Conservation (phyloP, 2,888 invertebrate species). For the Pristionchus japonicus region DNA sequence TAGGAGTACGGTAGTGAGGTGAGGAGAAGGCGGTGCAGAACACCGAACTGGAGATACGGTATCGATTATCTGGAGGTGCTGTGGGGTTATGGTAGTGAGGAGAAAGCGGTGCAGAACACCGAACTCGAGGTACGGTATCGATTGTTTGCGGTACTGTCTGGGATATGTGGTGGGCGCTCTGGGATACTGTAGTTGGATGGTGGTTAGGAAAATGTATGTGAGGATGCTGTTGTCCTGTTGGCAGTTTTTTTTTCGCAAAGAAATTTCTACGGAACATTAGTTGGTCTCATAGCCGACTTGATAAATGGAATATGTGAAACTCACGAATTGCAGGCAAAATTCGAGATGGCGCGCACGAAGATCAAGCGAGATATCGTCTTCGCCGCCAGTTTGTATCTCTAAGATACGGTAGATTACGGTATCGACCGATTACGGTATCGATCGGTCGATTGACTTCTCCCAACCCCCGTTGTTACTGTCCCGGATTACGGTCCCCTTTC, state of each 20-base stretch:
- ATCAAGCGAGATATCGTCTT: constrained; percentile 99
- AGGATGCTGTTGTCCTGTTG: too few species aligned
- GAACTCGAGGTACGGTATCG: too few species aligned
- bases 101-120: too few species aligned
- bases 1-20: constrained; percentile 76
- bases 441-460: not conserved
- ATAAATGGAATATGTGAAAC: not conserved
- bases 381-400: constrained; percentile 95
- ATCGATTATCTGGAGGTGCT: not conserved
- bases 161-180: too few species aligned
- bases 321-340: constrained; percentile 76
- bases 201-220: too few species aligned
- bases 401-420: constrained; percentile 71
- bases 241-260: too few species aligned
- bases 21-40: constrained; percentile 69
- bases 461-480: not conserved
- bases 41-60: constrained; percentile 59
- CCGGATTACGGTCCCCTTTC: too few species aligned
- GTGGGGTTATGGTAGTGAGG: not conserved
- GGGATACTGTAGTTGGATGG: too few species aligned
- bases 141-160: too few species aligned
- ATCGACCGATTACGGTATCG: constrained; percentile 20
- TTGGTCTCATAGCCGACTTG: not conserved
- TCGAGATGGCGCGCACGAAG: constrained; percentile 76
- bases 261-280: too few species aligned